Evolutionary conservation across 2,797 vertebrate genomes (phyloP), one percentile per base, ranked within the genome.

Genomic region (Lophius americanus): DNA sequence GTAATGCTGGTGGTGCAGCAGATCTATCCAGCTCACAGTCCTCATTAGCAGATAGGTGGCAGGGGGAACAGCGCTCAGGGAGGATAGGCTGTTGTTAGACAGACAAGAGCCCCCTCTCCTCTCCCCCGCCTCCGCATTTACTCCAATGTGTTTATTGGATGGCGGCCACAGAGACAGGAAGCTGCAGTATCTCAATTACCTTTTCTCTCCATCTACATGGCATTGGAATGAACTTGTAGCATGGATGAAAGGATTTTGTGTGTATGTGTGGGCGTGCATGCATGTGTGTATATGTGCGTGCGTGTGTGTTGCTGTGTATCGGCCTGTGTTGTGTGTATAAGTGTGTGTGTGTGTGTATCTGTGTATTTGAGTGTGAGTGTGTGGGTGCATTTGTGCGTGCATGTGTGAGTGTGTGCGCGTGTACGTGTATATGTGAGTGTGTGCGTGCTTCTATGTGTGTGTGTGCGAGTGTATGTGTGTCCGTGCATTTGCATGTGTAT

Each of bases 31-130:
- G 83, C 80, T 83, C 73, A 67, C 82, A 79, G 85, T 82, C 65
- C 88, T 91, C 86, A 88, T 91, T 91, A 90, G 88, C 78, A 83
- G 85, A 81, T 54, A 72, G 81, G 75, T 86, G 89, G 84, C 84
- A 88, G 81, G 33, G 81, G 75, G 79, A 83, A 79, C 55, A 80
- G 86, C 80, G 85, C 81, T 89, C 78, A 83, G 79, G 61, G 65
- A 83, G 78, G 32, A 57, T 76, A 80, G 87, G 58, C 61, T 72
- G 87, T 85, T 83, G 84, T 89, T 79, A 83, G 79, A 78, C 76
- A 51, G 67, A 78, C 68, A 65, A 66, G 60, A 71, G 49, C 42
- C 33, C 60, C 47, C 44, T 23, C 35, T 39, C 47, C 49, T 39
- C 44, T 35, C 65, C 12, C 14, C 10, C 5, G 68, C 75, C 75